These are phyloP conservation scores for Podotricha telesiphe DNA, from an alignment of 2,888 invertebrate genomes.

Conservation along the genomic window DNA sequence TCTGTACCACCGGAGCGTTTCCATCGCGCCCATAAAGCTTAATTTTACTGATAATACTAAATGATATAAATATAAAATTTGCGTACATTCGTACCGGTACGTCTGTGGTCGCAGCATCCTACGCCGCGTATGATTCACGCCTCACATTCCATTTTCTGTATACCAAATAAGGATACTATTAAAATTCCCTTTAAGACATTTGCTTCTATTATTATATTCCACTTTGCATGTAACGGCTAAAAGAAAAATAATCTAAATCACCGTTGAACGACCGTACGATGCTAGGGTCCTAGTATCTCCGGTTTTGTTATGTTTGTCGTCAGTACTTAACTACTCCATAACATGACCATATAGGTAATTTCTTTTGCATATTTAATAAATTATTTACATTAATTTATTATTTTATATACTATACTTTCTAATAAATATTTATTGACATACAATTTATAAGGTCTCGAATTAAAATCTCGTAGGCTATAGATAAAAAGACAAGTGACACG, in stretches of 20 bases:
- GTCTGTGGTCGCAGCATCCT: conserved; percentile 51
- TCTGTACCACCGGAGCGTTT: not conserved
- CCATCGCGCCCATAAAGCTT: not conserved
- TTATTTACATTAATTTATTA: too few species aligned
- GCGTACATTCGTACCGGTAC: conserved; percentile 2
- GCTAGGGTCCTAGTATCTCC: not conserved
- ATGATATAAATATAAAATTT: conserved; percentile 18
- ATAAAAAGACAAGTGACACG: too few species aligned
- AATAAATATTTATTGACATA: too few species aligned
- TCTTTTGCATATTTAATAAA: not conserved
- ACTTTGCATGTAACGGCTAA: conserved; percentile 26
- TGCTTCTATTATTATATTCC: conserved; percentile 54
- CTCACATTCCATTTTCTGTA: conserved; percentile 53
- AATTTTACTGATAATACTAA: not conserved
- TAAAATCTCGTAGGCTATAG: too few species aligned
- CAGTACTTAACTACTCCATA: not conserved
- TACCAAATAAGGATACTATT: conserved; percentile 66
- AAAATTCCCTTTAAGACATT: conserved; percentile 66
- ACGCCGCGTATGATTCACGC: conserved; percentile 69
- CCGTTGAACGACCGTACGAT: conserved; percentile 10
- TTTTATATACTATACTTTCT: too few species aligned
- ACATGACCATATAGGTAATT: not conserved
- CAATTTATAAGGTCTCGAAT: too few species aligned
- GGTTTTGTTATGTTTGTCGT: not conserved
- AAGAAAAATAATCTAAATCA: conserved; percentile 17